These are phyloP conservation scores for Pseudococcus longispinus DNA, from an alignment of 2,888 invertebrate species.

Conservation along the genomic window DNA sequence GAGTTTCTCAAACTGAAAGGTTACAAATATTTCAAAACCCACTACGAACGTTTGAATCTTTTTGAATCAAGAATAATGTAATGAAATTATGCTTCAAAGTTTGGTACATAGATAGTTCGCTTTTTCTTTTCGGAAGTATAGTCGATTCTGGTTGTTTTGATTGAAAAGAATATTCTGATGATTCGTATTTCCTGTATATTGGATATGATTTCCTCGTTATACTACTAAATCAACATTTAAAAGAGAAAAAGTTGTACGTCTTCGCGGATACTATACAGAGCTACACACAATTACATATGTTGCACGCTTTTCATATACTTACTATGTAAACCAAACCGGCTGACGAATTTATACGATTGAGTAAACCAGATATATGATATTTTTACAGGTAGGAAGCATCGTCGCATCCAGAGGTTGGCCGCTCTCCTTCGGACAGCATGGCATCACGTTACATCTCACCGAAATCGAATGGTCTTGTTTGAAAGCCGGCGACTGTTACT, in stretches of 20 bases:
- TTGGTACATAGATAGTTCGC: neutral
- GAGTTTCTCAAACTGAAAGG: too few species aligned
- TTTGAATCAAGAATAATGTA: too few species aligned
- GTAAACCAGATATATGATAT: neutral
- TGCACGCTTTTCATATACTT: neutral
- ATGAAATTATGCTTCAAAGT: neutral
- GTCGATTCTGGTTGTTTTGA: neutral
- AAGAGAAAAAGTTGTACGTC: neutral
- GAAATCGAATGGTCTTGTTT: slow-evolving; percentile 49
- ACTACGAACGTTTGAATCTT: too few species aligned
- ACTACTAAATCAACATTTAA: neutral
- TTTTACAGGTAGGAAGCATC: slow-evolving; percentile 55
- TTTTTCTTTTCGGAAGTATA: neutral
- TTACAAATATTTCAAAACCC: too few species aligned
- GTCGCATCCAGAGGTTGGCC: slow-evolving; percentile 57
- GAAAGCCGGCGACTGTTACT: slow-evolving; percentile 52
- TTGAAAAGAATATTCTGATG: neutral
- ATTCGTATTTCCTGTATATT: neutral
- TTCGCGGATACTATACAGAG: neutral
- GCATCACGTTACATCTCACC: slow-evolving; percentile 47
- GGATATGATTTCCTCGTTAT: slow-evolving; percentile 9
- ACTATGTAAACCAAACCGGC: neutral
- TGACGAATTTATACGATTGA: neutral
- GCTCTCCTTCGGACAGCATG: slow-evolving; percentile 49
- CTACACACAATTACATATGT: neutral